These are phyloP conservation scores for Malaclemys terrapin DNA, from an alignment of 2,113 vertebrate genomes.

Conservation along the genomic window DNA sequence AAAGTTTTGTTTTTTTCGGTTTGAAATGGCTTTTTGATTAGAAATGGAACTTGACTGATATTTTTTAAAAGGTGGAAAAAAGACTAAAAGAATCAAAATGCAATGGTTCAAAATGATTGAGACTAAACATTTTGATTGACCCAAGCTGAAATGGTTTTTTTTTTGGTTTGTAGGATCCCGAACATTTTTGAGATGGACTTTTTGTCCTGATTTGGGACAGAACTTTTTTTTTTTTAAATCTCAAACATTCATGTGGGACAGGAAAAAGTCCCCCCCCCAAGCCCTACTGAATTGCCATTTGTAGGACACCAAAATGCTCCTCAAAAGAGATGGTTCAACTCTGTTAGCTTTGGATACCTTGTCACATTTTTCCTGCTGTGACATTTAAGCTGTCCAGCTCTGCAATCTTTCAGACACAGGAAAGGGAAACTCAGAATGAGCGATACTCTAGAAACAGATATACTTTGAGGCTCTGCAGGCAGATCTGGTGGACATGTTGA, in stretches of 20 bases:
- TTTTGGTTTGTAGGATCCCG: background rate
- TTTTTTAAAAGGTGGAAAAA: background rate
- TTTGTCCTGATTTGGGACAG: background rate
- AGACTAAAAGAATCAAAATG: background rate
- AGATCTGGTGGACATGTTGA: background rate
- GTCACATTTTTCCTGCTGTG: background rate
- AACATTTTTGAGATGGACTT: background rate
- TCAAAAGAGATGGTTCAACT: background rate
- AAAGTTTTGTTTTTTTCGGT: slow-evolving; percentile 4
- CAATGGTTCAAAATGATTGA: background rate
- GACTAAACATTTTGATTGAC: background rate
- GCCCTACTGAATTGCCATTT: background rate
- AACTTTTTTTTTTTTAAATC: background rate
- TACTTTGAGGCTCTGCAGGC: background rate
- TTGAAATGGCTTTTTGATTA: background rate
- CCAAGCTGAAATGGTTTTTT: background rate
- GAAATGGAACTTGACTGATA: background rate
- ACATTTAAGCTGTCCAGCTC: background rate
- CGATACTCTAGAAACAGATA: background rate
- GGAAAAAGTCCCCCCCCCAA: background rate
- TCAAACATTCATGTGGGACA: background rate
- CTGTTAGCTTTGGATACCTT: background rate
- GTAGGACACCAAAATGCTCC: background rate
- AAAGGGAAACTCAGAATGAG: background rate
- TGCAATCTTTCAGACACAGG: background rate